phyloP scores from a whole-genome alignment of 2,888 invertebrate species.

The Fissipunctia ypsillon region DNA sequence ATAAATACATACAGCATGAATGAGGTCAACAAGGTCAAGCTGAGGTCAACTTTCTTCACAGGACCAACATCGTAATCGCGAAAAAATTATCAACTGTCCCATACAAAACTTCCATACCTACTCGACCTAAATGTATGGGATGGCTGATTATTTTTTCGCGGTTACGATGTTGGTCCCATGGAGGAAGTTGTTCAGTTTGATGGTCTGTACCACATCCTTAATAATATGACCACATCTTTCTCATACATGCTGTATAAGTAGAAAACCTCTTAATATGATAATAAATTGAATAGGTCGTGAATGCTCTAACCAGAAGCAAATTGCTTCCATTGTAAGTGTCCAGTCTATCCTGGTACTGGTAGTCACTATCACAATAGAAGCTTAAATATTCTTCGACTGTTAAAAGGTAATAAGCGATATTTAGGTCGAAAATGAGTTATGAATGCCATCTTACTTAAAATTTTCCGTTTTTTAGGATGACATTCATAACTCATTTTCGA shows the following conservation, averaged over 20 bases:
- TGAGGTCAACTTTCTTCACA: too few relatives aligned
- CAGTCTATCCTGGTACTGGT: conserved; percentile 3
- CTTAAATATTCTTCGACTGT: conserved; percentile 1
- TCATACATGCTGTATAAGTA: background rate
- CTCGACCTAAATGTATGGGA: background rate
- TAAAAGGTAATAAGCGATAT: too few relatives aligned
- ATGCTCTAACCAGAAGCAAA: conserved; percentile 34
- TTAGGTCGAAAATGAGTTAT: too few relatives aligned
- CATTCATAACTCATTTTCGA: too few relatives aligned
- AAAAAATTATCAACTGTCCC: background rate
- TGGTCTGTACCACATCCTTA: background rate
- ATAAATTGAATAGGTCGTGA: conserved; percentile 33
- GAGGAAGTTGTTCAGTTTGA: background rate
- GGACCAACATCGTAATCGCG: background rate
- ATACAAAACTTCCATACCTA: background rate
- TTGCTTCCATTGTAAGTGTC: conserved; percentile 43
- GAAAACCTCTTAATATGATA: conserved; percentile 21
- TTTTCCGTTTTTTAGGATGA: too few relatives aligned
- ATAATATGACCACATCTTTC: background rate
- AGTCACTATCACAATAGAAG: conserved; percentile 11
- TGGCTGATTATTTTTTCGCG: background rate
- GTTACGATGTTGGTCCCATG: background rate
- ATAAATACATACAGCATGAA: too few relatives aligned
- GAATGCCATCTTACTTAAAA: too few relatives aligned
- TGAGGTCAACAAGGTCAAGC: too few relatives aligned